phyloP scores from a whole-genome alignment of 2,888 invertebrate genomes.

The Hipparchia semele region DNA sequence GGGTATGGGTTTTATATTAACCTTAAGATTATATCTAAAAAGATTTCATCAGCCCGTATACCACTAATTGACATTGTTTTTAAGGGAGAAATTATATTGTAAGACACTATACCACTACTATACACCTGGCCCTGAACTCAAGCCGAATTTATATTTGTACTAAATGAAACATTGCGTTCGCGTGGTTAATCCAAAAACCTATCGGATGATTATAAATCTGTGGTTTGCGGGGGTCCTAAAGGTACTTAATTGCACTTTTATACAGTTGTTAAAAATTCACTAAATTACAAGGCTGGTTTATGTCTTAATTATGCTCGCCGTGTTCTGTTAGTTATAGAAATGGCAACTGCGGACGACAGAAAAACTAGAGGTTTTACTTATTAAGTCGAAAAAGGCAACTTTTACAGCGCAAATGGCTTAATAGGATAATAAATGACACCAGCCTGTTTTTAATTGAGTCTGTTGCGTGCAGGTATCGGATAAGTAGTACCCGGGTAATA shows the following conservation, averaged over 20 bases:
- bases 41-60: too few species aligned
- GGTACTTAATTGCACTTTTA: slow-evolving; percentile 35
- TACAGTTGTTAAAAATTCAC: slow-evolving; percentile 42
- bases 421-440: slow-evolving; percentile 39
- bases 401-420: slow-evolving; percentile 36
- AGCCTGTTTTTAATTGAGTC: slow-evolving; percentile 30
- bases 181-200: background rate
- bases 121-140: too few species aligned
- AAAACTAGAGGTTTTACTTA: slow-evolving; percentile 38
- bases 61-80: too few species aligned
- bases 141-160: too few species aligned
- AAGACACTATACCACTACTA: too few species aligned
- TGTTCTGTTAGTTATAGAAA: slow-evolving; percentile 38
- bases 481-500: slow-evolving; percentile 28
- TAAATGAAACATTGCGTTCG: too few species aligned
- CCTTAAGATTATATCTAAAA: too few species aligned
- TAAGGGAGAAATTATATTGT: too few species aligned
- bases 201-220: background rate
- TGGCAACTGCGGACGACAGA: slow-evolving; percentile 35
- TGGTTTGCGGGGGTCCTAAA: slow-evolving; percentile 18
- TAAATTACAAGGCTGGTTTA: slow-evolving; percentile 42
- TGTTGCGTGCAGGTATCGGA: slow-evolving; percentile 35
- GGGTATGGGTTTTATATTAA: too few species aligned
- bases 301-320: slow-evolving; percentile 44
- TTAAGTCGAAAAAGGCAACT: slow-evolving; percentile 36